Base-by-base conservation (phyloP, 2,888 invertebrate species). In the Phragmatobia fuliginosa region DNA sequence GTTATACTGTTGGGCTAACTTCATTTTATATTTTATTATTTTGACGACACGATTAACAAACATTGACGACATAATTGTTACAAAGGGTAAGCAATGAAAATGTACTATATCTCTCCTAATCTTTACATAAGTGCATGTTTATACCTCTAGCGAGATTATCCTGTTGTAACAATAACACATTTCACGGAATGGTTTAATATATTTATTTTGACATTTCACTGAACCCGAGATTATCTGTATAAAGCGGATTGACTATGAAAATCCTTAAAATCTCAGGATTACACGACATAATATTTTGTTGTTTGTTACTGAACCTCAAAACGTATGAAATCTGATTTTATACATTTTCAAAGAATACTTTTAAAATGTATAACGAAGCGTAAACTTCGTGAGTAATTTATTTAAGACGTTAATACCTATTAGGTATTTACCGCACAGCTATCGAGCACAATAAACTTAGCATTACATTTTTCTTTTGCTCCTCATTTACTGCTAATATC, bases 201-300 rank as follows among this genome's bases (percentile, higher is more conserved):
- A 28, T 38, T 58, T 41, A 45, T 65, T 65, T 56, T 36, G 56
- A 65, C 65, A 65, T 65, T 56, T 28, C 21, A 32, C 52, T 58
- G 58, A 58, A 41, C n/a, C 65, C 65, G 25, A 58, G 58, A 58
- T 58, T 25, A 66, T 58, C 58, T 31, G 21, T 41, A 25, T 58
- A 36, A 52, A 56, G 25, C 56, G 65, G 38, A 66, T 66, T 58
- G 38, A 38, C 38, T 58, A 58, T 58, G 31, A 38, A 58, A 58
- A 66, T 58, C 38, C 65, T 38, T 31, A 28, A 62, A 65, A 66
- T 18, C 65, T 52, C 64, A 25, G 64, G 38, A 66, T 66, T 58
- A 38, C 65, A 38, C 25, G 10, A 21, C 31, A 21, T 31, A 3
- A 41, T 21, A 62, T 62, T 62, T 41, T 62, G 38, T 41, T 62